These are phyloP conservation scores for Lasioglossum figueresi DNA, from an alignment of 2,888 invertebrate genomes.

Conservation along the genomic window DNA sequence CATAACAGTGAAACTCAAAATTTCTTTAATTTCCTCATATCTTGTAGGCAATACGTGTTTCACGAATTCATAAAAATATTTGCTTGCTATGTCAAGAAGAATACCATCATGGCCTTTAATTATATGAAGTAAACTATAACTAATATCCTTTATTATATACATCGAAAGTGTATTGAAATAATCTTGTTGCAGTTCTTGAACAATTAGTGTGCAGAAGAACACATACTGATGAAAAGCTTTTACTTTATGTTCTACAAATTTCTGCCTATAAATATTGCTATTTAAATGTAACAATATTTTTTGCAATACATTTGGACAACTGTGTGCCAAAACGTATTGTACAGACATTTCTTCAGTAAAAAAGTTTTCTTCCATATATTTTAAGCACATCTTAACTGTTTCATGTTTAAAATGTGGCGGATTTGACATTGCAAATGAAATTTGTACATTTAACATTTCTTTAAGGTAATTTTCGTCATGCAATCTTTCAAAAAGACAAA, in stretches of 20 bases:
- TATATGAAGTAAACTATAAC: slow-evolving; percentile 85
- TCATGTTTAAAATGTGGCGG: slow-evolving; percentile 83
- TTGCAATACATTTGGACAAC: slow-evolving; percentile 85
- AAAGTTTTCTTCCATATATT: slow-evolving; percentile 84
- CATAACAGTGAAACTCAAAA: slow-evolving; percentile 85
- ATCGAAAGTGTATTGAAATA: slow-evolving; percentile 83
- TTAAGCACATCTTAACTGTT: slow-evolving; percentile 83
- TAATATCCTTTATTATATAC: slow-evolving; percentile 86
- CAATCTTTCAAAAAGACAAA: slow-evolving; percentile 77
- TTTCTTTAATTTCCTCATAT: slow-evolving; percentile 83
- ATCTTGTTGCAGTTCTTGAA: slow-evolving; percentile 81
- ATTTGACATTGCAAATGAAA: slow-evolving; percentile 80
- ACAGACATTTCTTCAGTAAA: slow-evolving; percentile 82
- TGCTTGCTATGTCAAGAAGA: slow-evolving; percentile 69
- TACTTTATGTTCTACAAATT: slow-evolving; percentile 85
- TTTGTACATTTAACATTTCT: slow-evolving; percentile 82
- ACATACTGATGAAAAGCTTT: slow-evolving; percentile 86
- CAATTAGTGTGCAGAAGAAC: slow-evolving; percentile 84
- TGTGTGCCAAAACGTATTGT: slow-evolving; percentile 73
- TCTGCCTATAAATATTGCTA: slow-evolving; percentile 84
- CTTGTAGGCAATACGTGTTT: slow-evolving; percentile 83
- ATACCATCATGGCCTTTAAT: slow-evolving; percentile 83
- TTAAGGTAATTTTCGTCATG: slow-evolving; percentile 83
- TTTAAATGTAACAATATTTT: slow-evolving; percentile 85
- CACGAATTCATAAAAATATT: slow-evolving; percentile 84